These are phyloP conservation scores for Opisthograptis luteolata DNA, from an alignment of 2,888 invertebrate genomes.

Conservation along the genomic window DNA sequence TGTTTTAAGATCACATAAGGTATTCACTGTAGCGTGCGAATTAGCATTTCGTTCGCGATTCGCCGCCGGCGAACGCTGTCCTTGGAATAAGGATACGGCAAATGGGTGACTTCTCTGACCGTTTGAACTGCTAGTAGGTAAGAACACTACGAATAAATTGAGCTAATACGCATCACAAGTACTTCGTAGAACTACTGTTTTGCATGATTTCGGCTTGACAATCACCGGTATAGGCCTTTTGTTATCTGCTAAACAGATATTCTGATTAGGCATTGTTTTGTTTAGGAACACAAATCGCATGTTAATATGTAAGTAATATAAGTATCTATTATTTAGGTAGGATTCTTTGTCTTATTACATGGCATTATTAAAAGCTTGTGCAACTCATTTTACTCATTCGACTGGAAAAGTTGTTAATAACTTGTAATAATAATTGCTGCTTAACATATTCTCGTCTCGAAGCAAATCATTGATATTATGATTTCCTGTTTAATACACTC, in stretches of 20 bases:
- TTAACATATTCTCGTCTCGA: constrained; percentile 13
- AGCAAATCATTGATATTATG: constrained; percentile 38
- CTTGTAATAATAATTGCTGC: constrained; percentile 28
- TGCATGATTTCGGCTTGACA: constrained; percentile 42
- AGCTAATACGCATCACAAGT: constrained; percentile 35
- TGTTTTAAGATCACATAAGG: constrained; percentile 67
- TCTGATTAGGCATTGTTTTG: constrained; percentile 47
- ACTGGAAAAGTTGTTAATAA: constrained; percentile 15
- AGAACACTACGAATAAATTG: constrained; percentile 43
- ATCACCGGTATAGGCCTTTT: constrained; percentile 43
- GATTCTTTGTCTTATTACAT: too few relatives aligned
- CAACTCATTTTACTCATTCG: not conserved
- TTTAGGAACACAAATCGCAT: constrained; percentile 17
- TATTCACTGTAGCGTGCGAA: constrained; percentile 74
- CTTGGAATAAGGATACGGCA: constrained; percentile 80
- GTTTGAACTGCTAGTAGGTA: constrained; percentile 52
- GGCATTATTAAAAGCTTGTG: constrained; percentile 2
- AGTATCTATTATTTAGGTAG: too few relatives aligned
- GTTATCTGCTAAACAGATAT: constrained; percentile 40
- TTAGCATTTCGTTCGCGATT: constrained; percentile 77
- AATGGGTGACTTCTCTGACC: constrained; percentile 64
- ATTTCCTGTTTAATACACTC: constrained; percentile 44
- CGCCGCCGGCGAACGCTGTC: constrained; percentile 60
- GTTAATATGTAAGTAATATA: constrained; percentile 8
- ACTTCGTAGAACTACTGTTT: constrained; percentile 41